Conservation (phyloP, 2,888 invertebrate species). For the Callyntrura guangdongensis region DNA sequence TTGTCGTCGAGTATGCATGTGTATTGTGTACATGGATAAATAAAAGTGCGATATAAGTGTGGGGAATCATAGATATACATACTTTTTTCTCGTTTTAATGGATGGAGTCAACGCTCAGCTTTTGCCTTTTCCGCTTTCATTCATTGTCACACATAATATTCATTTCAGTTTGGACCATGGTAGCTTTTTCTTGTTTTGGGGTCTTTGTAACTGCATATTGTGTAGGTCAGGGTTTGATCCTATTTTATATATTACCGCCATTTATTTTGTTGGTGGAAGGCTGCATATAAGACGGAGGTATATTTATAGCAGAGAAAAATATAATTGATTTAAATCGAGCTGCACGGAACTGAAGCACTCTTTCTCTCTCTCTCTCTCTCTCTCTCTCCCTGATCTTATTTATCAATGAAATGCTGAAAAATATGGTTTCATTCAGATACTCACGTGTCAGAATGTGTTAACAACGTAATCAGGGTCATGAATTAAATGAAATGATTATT, state of each 20-base stretch:
- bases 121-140: conserved; percentile 64
- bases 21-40: not conserved
- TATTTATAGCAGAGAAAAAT: not conserved
- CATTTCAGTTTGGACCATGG: conserved; percentile 42
- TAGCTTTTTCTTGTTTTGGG: conserved; percentile 41
- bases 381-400: not conserved
- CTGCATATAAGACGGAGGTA: not conserved
- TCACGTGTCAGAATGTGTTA: conserved; percentile 12
- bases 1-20: not conserved
- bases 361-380: not conserved
- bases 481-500: not conserved
- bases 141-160: conserved; percentile 63
- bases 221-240: conserved; percentile 68
- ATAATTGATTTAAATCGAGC: conserved; percentile 31
- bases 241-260: conserved; percentile 37
- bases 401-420: conserved; percentile 8
- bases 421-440: conserved; percentile 18
- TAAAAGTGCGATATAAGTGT: not conserved
- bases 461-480: not conserved
- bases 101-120: conserved; percentile 46
- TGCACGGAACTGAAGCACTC: not conserved
- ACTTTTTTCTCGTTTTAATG: conserved; percentile 38
- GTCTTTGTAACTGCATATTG: conserved; percentile 31
- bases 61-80: not conserved
- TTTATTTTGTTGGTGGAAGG: conserved; percentile 33